phyloP scores from a whole-genome alignment of 37 sponge, comb jelly and placozoan genomes.

The Halichondria panicea region DNA sequence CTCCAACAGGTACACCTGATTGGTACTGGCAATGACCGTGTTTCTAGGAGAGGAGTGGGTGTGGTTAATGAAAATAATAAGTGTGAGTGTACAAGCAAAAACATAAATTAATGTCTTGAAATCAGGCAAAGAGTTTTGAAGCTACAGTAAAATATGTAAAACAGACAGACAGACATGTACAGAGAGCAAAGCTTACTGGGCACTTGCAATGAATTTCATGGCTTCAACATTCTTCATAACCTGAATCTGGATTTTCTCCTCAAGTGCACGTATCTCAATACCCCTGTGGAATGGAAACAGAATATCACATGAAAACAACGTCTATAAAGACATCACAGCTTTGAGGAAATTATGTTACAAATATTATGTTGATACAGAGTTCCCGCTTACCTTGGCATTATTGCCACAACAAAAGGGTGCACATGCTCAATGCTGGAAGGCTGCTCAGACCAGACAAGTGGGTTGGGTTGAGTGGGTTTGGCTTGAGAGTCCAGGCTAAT shows the following conservation, averaged over 20 bases:
- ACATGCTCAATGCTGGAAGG: slow-evolving; percentile 31
- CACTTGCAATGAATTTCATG: slow-evolving; percentile 13
- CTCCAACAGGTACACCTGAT: slow-evolving; percentile 26
- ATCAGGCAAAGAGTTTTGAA: not conserved
- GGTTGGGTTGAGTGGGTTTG: slow-evolving; percentile 24
- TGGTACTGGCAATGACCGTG: slow-evolving; percentile 22
- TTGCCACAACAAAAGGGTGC: slow-evolving; percentile 37
- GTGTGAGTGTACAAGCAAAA: not conserved
- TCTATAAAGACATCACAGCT: too few relatives aligned
- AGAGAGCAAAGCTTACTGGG: not conserved
- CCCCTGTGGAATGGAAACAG: slow-evolving; percentile 1
- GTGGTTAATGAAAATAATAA: not conserved
- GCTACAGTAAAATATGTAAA: not conserved
- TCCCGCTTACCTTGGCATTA: slow-evolving; percentile 41
- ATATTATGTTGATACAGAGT: too few relatives aligned
- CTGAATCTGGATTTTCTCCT: slow-evolving; percentile 39
- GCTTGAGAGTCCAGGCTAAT: slow-evolving; percentile 36
- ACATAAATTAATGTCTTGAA: not conserved
- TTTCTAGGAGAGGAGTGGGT: slow-evolving; percentile 1
- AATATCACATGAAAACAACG: too few relatives aligned
- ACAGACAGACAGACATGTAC: not conserved
- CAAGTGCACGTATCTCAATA: slow-evolving; percentile 34
- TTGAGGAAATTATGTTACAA: not conserved
- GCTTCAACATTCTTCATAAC: not conserved
- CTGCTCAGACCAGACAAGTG: slow-evolving; percentile 40